phyloP scores from a whole-genome alignment of 1,140 invertebrate genomes.

The Gyrodactylus bullatarudis region DNA sequence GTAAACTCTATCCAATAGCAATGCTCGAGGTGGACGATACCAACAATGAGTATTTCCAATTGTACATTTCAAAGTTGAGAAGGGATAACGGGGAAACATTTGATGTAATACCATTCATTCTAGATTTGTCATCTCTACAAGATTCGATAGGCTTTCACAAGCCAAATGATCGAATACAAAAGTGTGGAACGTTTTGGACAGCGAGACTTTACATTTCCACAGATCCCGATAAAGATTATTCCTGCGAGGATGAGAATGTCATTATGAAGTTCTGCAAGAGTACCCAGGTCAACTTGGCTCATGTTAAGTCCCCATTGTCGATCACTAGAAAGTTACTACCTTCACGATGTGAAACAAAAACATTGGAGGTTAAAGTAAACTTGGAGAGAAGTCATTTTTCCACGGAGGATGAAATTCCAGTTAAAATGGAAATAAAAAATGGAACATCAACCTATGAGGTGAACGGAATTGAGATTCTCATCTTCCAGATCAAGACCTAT shows the following conservation, averaged over 20 bases:
- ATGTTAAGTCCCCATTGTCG: background rate
- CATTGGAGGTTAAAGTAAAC: background rate
- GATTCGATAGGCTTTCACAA: background rate
- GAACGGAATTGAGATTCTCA: background rate
- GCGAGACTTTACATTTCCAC: background rate
- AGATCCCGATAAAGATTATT: background rate
- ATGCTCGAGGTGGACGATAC: background rate
- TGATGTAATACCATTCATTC: background rate
- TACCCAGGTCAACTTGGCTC: background rate
- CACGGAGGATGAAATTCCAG: background rate
- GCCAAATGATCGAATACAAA: background rate
- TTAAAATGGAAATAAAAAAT: background rate
- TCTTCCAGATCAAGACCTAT: too few relatives aligned
- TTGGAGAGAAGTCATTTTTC: background rate
- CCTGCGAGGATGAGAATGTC: background rate
- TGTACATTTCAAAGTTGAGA: background rate
- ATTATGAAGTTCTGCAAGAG: background rate
- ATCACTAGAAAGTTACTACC: background rate
- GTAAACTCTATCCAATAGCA: background rate
- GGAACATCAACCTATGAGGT: background rate
- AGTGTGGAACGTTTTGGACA: background rate
- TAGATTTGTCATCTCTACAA: background rate
- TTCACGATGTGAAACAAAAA: background rate
- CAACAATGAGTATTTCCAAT: background rate
- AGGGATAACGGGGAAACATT: background rate